Conservation (phyloP, 2,113 vertebrate species). For the Alligator sinensis region DNA sequence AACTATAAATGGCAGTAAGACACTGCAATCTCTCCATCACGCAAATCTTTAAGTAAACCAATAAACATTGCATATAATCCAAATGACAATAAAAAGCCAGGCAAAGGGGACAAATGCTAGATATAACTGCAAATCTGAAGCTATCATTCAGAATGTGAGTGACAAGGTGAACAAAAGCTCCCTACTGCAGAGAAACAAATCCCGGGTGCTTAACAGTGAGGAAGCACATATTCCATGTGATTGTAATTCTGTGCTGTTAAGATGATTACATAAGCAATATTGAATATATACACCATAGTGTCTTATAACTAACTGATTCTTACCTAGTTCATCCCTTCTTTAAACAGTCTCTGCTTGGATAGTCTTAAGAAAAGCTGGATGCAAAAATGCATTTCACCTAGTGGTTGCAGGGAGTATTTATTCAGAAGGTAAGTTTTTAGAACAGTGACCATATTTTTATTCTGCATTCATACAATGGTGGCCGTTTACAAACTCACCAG, state of each 20-base stretch:
- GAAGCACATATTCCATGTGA: background rate
- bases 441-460: background rate
- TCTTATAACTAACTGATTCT: background rate
- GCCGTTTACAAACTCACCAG: too few relatives aligned
- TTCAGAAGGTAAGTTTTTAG: background rate
- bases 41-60: background rate
- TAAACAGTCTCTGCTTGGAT: background rate
- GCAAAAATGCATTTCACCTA: background rate
- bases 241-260: slow-evolving; percentile 21
- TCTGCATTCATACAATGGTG: too few relatives aligned
- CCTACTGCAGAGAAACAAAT: background rate
- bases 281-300: background rate
- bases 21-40: accelerated
- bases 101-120: background rate
- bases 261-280: background rate
- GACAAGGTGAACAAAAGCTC: slow-evolving; percentile 25
- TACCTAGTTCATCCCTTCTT: background rate
- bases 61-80: background rate
- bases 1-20: background rate
- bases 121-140: background rate
- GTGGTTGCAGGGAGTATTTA: too few relatives aligned
- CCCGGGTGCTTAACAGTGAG: background rate
- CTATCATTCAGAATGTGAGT: background rate
- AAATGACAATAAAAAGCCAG: background rate
- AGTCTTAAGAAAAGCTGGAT: background rate